These are phyloP conservation scores for Oceanodroma leucorhoa DNA, from an alignment of 2,797 vertebrate genomes.

Conservation along the genomic window DNA sequence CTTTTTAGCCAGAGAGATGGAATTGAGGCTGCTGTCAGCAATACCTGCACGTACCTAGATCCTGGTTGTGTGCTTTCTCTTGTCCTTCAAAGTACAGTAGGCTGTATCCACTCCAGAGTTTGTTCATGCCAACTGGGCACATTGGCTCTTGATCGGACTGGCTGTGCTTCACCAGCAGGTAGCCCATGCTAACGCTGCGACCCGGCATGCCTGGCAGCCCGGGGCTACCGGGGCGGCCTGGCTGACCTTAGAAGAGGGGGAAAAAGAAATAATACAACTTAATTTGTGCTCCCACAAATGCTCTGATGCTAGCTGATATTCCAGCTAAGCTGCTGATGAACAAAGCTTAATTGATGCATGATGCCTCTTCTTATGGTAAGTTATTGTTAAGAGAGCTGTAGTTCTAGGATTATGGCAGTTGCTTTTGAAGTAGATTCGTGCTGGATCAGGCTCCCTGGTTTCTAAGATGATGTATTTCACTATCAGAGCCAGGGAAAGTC, in stretches of 20 bases:
- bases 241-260: conserved; percentile 59
- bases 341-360: not conserved
- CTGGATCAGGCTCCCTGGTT: not conserved
- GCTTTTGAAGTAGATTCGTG: not conserved
- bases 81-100: conserved; percentile 96
- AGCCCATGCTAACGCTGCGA: conserved; percentile 94
- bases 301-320: not conserved
- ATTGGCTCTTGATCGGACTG: conserved; percentile 91
- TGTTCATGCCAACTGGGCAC: conserved; percentile 94
- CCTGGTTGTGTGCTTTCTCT: conserved; percentile 98
- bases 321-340: not conserved
- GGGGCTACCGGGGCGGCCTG: conserved; percentile 79
- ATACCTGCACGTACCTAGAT: conserved; percentile 83
- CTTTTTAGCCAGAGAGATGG: not conserved
- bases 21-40: not conserved
- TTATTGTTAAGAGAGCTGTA: not conserved
- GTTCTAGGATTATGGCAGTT: not conserved
- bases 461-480: not conserved
- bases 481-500: not conserved
- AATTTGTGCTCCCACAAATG: not conserved
- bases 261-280: not conserved
- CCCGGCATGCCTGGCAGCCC: conserved; percentile 92
- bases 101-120: conserved; percentile 96
- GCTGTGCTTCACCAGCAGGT: conserved; percentile 97
- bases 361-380: not conserved